These are phyloP conservation scores for Crotalus horridus DNA, from an alignment of 2,113 vertebrate species.

Conservation along the genomic window DNA sequence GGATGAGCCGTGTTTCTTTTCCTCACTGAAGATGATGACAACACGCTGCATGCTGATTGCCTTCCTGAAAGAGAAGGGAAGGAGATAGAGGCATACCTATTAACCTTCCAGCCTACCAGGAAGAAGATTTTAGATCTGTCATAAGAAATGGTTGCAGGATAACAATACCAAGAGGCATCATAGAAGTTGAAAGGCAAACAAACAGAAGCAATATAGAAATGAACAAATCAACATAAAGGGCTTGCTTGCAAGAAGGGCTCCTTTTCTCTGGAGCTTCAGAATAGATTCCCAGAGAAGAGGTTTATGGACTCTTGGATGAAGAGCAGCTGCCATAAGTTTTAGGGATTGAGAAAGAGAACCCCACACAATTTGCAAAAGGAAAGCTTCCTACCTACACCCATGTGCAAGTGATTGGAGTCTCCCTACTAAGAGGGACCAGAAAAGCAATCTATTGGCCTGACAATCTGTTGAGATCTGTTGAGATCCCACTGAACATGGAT, in stretches of 20 bases:
- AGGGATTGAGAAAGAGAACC: neutral
- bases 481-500: neutral
- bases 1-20: neutral
- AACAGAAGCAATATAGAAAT: neutral
- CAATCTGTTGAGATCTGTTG: neutral
- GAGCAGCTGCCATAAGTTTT: neutral
- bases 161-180: neutral
- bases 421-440: neutral
- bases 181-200: neutral
- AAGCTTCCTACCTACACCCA: neutral
- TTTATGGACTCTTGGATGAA: neutral
- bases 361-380: neutral
- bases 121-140: neutral
- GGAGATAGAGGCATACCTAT: neutral
- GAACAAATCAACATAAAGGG: neutral
- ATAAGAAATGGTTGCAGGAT: neutral
- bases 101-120: neutral
- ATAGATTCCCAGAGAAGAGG: neutral
- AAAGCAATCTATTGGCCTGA: neutral
- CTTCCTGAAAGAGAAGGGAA: neutral
- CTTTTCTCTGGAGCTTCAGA: neutral
- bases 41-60: neutral
- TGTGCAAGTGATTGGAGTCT: neutral
- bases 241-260: neutral
- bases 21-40: neutral